Evolutionary conservation across 2,113 vertebrate genomes (phyloP).

Genomic region (Melanerpes aurifrons): DNA sequence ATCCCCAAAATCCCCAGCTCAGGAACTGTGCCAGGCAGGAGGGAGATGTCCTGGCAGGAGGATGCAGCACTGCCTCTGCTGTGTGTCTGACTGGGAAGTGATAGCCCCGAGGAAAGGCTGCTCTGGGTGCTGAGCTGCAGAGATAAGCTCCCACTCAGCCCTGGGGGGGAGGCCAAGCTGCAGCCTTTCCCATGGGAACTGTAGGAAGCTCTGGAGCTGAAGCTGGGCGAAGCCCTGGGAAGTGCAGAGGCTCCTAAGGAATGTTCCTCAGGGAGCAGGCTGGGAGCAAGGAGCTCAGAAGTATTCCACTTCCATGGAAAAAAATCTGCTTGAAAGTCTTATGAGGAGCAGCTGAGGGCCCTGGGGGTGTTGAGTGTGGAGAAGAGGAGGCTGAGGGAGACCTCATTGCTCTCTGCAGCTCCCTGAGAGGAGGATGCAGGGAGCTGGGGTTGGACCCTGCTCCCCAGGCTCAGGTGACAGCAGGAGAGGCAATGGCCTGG

Average conservation of each 20-base stretch:
- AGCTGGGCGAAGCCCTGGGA: neutral
- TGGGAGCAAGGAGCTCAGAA: neutral
- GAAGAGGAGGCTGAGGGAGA: too few species aligned
- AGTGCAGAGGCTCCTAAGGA: neutral
- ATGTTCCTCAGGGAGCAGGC: neutral
- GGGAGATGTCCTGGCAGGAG: neutral
- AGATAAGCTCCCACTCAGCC: slow-evolving; percentile 46
- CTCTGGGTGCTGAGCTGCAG: slow-evolving; percentile 21
- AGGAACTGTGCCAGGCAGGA: neutral
- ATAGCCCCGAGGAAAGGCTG: neutral
- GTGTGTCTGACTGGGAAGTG: slow-evolving; percentile 37
- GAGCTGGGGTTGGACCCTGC: too few species aligned
- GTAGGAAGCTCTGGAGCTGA: neutral
- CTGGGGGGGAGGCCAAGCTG: neutral
- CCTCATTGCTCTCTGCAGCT: too few species aligned
- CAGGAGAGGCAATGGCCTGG: too few species aligned
- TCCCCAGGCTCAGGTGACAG: too few species aligned
- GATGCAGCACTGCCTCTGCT: slow-evolving; percentile 6
- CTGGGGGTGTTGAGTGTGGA: too few species aligned
- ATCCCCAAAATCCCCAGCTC: neutral
- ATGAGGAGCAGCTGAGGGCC: too few species aligned
- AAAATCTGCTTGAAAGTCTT: neutral
- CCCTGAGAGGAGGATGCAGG: too few species aligned
- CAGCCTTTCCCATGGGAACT: slow-evolving; percentile 62
- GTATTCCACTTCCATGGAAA: neutral